Evolutionary conservation across 2,797 vertebrate genomes (phyloP).

Genomic region (Hippopotamyrus pictus): DNA sequence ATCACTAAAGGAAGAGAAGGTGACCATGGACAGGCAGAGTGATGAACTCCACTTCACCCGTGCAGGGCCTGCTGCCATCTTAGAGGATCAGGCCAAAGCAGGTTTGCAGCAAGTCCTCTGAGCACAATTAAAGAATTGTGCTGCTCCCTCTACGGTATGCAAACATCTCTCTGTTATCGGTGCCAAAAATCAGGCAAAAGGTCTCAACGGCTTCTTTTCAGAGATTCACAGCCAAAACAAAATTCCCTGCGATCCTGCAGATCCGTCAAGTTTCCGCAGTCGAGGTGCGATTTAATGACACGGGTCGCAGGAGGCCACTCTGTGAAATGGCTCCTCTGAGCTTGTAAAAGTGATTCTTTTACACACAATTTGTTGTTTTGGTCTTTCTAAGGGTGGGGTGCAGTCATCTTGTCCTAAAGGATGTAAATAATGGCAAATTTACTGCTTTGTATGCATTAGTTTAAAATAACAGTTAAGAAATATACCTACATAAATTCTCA

Average conservation of each 20-base stretch:
- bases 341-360: not conserved
- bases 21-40: not conserved
- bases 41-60: not conserved
- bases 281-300: not conserved
- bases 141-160: constrained; percentile 19
- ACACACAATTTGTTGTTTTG: not conserved
- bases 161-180: constrained; percentile 26
- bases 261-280: constrained; percentile 23
- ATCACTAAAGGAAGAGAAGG: not conserved
- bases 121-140: constrained; percentile 31
- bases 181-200: constrained; percentile 29
- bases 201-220: constrained; percentile 21
- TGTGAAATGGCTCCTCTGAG: not conserved
- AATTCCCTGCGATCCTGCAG: constrained; percentile 16
- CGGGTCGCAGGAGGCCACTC: not conserved
- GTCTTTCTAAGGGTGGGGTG: not conserved
- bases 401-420: not conserved
- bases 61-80: not conserved
- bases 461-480: not conserved
- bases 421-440: not conserved
- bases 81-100: not conserved
- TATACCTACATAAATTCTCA: not conserved
- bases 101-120: constrained; percentile 23
- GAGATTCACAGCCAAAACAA: constrained; percentile 43
- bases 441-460: not conserved